Percentiles rank a stretch among this genome's conserved stretches.
Conservation (phyloP, 2,888 invertebrate genomes). For the Agrochola circellaris region DNA sequence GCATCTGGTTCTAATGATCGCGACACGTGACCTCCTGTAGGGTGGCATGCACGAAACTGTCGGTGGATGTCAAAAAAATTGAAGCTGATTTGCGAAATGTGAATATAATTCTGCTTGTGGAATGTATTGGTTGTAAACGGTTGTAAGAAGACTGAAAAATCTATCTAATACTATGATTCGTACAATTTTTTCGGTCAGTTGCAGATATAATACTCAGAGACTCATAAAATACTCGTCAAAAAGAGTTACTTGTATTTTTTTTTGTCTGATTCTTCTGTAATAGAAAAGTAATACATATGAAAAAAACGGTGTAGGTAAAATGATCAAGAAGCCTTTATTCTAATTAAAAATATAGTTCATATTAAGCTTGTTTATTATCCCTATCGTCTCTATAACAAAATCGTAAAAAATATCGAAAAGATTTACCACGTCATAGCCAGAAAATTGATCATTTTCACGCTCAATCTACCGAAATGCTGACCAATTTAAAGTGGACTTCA, state of each 20-base stretch:
- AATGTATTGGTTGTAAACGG: not conserved
- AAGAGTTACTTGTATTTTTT: not conserved
- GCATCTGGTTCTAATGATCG: constrained; percentile 84
- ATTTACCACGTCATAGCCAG: constrained; percentile 23
- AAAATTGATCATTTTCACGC: constrained; percentile 12
- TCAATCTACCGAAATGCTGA: not conserved
- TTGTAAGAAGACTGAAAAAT: not conserved
- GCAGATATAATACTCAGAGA: not conserved
- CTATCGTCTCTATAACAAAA: not conserved
- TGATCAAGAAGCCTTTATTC: too few relatives aligned
- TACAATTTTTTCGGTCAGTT: not conserved
- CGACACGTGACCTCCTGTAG: constrained; percentile 72
- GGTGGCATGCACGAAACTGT: constrained; percentile 45
- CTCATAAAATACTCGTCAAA: not conserved
- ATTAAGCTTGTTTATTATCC: not conserved
- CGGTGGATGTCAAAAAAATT: constrained; percentile 52
- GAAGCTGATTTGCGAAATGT: constrained; percentile 38
- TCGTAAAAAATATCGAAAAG: not conserved
- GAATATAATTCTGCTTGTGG: not conserved
- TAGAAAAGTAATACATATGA: too few relatives aligned
- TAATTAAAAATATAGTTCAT: not conserved
- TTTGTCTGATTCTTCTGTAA: not conserved
- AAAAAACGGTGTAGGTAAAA: not conserved
- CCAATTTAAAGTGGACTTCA: constrained; percentile 27
- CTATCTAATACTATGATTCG: not conserved